A percentile compares a stretch with the other conserved stretches of the same genome.
phyloP scores from a whole-genome alignment of 1,140 invertebrate species.

The Hylaeus anthracinus region DNA sequence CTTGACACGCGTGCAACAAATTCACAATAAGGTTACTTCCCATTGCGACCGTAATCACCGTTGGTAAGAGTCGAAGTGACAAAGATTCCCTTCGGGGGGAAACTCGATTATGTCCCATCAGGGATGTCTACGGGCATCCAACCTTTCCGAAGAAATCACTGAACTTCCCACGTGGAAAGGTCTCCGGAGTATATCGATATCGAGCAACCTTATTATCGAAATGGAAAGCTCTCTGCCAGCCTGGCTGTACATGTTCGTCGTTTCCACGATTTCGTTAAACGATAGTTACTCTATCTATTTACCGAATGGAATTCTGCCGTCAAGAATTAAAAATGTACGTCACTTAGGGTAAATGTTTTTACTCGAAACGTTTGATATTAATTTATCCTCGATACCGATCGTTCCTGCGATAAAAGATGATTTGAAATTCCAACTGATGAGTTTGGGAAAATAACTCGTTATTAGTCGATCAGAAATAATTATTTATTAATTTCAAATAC shows the following conservation, averaged over 20 bases:
- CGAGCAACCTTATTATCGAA: neutral
- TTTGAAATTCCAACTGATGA: too few relatives aligned
- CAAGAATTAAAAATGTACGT: too few relatives aligned
- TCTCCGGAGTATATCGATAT: constrained; percentile 6
- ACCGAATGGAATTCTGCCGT: neutral
- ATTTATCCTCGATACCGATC: too few relatives aligned
- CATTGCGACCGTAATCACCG: too few relatives aligned
- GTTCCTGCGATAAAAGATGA: too few relatives aligned
- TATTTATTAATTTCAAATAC: too few relatives aligned
- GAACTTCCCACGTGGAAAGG: neutral
- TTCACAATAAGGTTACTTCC: too few relatives aligned
- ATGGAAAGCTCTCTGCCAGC: neutral
- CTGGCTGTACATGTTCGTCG: neutral
- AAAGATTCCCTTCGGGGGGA: neutral
- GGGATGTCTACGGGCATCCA: neutral
- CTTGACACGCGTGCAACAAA: too few relatives aligned
- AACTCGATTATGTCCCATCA: neutral
- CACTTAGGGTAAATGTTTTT: too few relatives aligned
- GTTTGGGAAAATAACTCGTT: too few relatives aligned
- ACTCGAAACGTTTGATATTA: too few relatives aligned
- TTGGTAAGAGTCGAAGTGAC: neutral
- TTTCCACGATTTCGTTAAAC: neutral
- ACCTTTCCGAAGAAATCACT: neutral
- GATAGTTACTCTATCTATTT: neutral
- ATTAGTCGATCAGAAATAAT: too few relatives aligned